These are phyloP conservation scores for Anticlea derivata DNA, from an alignment of 2,888 invertebrate species.

Conservation along the genomic window DNA sequence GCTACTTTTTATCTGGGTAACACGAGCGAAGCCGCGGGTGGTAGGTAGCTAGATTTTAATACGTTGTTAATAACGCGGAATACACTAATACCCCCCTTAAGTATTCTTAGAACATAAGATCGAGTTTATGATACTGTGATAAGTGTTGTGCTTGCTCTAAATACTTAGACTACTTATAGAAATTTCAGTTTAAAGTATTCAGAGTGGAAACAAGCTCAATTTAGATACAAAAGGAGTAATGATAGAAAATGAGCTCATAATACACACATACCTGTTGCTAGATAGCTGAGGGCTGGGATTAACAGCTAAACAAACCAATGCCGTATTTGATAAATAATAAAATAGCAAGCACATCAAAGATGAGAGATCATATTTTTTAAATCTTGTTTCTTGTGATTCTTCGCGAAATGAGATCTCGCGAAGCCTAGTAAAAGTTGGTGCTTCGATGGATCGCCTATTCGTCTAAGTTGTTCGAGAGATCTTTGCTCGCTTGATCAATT, in stretches of 20 bases:
- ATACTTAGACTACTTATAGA: slow-evolving; percentile 38
- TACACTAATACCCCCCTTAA: slow-evolving; percentile 12
- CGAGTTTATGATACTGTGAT: slow-evolving; percentile 29
- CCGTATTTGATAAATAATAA: neutral
- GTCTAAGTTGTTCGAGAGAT: no score
- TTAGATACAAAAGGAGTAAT: slow-evolving; percentile 9
- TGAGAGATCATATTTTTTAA: no score
- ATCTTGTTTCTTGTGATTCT: no score
- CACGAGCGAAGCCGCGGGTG: no score
- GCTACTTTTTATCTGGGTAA: no score
- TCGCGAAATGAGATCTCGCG: no score
- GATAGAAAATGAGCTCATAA: slow-evolving; percentile 8
- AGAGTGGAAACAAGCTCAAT: slow-evolving; percentile 31
- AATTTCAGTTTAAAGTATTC: slow-evolving; percentile 28
- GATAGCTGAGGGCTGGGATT: slow-evolving; percentile 6
- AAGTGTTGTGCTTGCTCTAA: slow-evolving; percentile 45
- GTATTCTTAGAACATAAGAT: slow-evolving; percentile 27
- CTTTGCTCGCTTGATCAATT: no score
- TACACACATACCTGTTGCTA: neutral
- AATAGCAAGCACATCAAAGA: no score
- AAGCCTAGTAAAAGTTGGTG: no score
- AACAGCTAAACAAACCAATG: neutral
- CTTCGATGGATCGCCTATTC: no score
- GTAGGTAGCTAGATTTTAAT: no score
- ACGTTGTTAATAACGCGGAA: neutral